Evolutionary conservation across 2,113 vertebrate species (phyloP).

Genomic region (Glaucomys volans): DNA sequence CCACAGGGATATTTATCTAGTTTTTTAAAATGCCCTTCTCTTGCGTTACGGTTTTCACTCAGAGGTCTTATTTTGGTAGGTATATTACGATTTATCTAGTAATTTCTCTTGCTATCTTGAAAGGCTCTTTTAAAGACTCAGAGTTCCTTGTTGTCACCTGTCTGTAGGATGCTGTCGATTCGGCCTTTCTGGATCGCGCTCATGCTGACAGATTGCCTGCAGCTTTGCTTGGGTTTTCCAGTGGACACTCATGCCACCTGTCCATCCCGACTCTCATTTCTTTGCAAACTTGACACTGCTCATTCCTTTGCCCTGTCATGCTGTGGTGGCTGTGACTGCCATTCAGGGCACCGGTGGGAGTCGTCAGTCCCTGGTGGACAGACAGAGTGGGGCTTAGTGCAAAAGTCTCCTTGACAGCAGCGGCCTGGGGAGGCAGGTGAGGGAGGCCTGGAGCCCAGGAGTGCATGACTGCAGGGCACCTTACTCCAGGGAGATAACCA

Average conservation of each 20-base stretch:
- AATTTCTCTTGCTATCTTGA: background rate
- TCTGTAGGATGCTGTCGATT: too few relatives aligned
- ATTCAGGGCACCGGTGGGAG: too few relatives aligned
- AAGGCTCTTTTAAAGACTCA: background rate
- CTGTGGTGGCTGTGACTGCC: background rate
- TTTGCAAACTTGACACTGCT: background rate
- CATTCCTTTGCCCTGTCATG: background rate
- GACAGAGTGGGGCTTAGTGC: too few relatives aligned
- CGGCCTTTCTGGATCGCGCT: background rate
- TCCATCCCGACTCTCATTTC: background rate
- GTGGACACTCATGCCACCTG: rapidly evolving
- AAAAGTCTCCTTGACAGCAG: background rate
- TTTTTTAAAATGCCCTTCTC: background rate
- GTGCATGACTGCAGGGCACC: background rate
- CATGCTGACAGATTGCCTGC: too few relatives aligned
- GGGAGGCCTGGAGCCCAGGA: background rate
- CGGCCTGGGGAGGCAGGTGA: background rate
- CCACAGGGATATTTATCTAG: too few relatives aligned
- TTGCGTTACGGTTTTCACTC: background rate
- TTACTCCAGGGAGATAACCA: too few relatives aligned
- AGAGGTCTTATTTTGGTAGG: background rate
- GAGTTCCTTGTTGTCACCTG: background rate
- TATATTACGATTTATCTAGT: too few relatives aligned
- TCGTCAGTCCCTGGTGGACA: background rate
- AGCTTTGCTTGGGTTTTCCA: background rate